Base-by-base conservation (phyloP, 2,113 vertebrate species). In the Chrysemys picta region DNA sequence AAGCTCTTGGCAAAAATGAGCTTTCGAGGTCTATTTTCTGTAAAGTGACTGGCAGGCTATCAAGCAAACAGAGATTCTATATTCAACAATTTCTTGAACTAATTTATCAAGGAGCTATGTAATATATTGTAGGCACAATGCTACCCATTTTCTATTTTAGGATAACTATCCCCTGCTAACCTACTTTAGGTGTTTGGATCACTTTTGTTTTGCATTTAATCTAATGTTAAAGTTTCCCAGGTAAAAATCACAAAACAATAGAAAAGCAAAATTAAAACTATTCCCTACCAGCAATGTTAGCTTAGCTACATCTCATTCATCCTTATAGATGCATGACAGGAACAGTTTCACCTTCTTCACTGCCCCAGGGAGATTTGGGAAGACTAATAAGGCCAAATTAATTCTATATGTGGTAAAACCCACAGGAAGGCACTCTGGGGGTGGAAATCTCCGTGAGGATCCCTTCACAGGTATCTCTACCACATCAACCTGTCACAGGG, bases 11-110 rank as follows among this genome's bases (percentile, higher is more conserved):
- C 54, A 59, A 95, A 95, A 38, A 65, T 52, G 31, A 78, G 22
- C 10, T 2, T 92, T 89, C 1, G 42, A 53, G 2, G 0, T 89
- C 87, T 0, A 79, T 79, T 76, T 93, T 87, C 31, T 82, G 8
- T 65, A 85, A 87, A 93, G 89, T 52, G 24, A 75, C 54, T 83
- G 59, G 47, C 59, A 94, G 47, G 85, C 89, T 93, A 31, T 85
- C n/a, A 93, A 91, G 38, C 27, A 82, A 57, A 59, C 13, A 88
- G 80, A 88, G 5, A 52, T 93, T 91, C 90, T n/a, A 75, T 89
- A 93, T 82, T 94, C 47, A 35, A 76, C 75, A 89, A 24, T 8
- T 93, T n/a, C 62, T 93, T 80, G 25, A 27, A 75, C 62, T 52
- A 81, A 89, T 49, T 31, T 54, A 78, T 57, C 35, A 72, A 78